Evolutionary conservation across 2,113 vertebrate genomes (phyloP).

Genomic region (Anseranas semipalmata): DNA sequence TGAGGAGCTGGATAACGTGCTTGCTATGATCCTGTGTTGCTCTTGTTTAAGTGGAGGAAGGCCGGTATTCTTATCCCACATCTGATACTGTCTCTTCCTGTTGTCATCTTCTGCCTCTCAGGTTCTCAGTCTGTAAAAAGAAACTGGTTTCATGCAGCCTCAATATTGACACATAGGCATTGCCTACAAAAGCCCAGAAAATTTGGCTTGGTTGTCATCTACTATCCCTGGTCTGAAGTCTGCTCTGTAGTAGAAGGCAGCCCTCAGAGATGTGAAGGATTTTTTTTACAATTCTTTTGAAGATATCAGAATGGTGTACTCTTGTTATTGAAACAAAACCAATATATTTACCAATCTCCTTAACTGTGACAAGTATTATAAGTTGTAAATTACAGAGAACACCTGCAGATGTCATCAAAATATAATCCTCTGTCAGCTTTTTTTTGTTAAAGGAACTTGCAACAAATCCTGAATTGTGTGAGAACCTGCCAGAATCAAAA

Average conservation of each 20-base stretch:
- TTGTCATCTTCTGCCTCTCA: not conserved
- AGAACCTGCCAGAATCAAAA: not conserved
- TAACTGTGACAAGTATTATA: not conserved
- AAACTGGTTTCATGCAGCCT: not conserved
- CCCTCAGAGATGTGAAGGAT: not conserved
- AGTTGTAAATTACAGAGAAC: not conserved
- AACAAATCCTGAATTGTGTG: not conserved
- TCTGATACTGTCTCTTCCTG: not conserved
- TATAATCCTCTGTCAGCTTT: not conserved
- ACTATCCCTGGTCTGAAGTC: not conserved
- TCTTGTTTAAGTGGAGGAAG: not conserved
- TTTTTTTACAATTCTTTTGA: not conserved
- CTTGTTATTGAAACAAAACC: not conserved
- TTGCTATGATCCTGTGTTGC: not conserved
- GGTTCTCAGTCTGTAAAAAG: not conserved
- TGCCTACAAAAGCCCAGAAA: not conserved
- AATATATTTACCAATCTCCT: not conserved
- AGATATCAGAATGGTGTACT: not conserved
- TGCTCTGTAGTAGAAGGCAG: not conserved
- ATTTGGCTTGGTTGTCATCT: not conserved
- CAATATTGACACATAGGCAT: fast-evolving
- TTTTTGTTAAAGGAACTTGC: not conserved
- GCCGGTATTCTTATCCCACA: not conserved
- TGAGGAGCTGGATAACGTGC: not conserved
- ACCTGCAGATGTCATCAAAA: not conserved